Percentiles rank a stretch among this genome's conserved stretches.
Evolutionary conservation across 2,797 vertebrate species (phyloP).

Genomic region (Jordanella pulchra): DNA sequence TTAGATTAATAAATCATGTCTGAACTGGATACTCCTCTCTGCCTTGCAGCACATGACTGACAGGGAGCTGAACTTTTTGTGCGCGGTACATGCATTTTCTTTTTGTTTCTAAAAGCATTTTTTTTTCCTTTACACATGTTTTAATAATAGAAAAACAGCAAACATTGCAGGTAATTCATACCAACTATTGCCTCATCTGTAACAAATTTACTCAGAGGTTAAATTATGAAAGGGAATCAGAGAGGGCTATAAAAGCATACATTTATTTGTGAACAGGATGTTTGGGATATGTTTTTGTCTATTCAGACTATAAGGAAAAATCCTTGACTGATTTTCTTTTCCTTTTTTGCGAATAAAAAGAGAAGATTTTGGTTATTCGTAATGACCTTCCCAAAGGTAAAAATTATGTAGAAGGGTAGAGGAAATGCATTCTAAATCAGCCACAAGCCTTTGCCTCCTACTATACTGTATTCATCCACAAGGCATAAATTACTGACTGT

Average conservation of each 20-base stretch:
- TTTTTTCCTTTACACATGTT: conserved; percentile 21
- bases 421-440: conserved; percentile 39
- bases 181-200: conserved; percentile 65
- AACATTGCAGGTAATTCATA: conserved; percentile 37
- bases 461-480: conserved; percentile 41
- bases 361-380: conserved; percentile 44
- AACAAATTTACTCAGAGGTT: conserved; percentile 58
- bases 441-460: conserved; percentile 16
- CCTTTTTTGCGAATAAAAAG: conserved; percentile 21
- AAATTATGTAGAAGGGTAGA: conserved; percentile 43
- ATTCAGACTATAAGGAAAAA: conserved; percentile 10
- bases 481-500: conserved; percentile 8
- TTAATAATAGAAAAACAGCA: conserved; percentile 14
- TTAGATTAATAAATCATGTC: conserved; percentile 63
- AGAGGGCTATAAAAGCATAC: conserved; percentile 10
- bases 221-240: conserved; percentile 57
- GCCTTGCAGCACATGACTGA: conserved; percentile 53
- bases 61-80: conserved; percentile 55
- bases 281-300: conserved; percentile 26
- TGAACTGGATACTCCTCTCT: conserved; percentile 5
- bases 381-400: conserved; percentile 44
- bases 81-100: conserved; percentile 26
- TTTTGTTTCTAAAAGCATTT: conserved; percentile 38
- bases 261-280: conserved; percentile 5
- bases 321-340: neutral